phyloP scores from a whole-genome alignment of 1,140 invertebrate genomes.

The Gerris buenoi region DNA sequence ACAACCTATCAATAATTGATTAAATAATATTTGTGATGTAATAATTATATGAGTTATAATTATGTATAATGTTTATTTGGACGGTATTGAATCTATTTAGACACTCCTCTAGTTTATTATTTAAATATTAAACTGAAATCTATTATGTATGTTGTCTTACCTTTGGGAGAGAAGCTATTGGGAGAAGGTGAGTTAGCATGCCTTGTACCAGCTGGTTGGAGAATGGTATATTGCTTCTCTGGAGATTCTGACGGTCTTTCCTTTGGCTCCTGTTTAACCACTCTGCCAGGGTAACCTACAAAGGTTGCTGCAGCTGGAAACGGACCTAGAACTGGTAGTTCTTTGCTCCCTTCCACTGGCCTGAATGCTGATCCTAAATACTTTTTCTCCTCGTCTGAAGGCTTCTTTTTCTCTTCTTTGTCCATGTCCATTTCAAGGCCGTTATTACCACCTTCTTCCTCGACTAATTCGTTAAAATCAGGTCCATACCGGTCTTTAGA shows the following conservation, averaged over 20 bases:
- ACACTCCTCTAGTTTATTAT: too few species aligned
- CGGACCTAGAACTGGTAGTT: conserved; percentile 34
- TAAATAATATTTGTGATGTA: too few species aligned
- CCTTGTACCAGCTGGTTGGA: conserved; percentile 58
- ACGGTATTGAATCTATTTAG: too few species aligned
- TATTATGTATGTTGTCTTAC: too few species aligned
- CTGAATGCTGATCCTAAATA: conserved; percentile 48
- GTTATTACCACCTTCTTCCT: conserved; percentile 58
- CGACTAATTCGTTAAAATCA: conserved; percentile 58
- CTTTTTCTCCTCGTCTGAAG: conserved; percentile 26
- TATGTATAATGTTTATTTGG: too few species aligned
- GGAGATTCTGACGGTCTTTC: conserved; percentile 30
- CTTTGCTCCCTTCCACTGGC: conserved; percentile 32
- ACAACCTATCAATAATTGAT: too few species aligned
- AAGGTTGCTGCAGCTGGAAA: conserved; percentile 46
- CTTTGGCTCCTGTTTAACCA: conserved; percentile 25
- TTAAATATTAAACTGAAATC: too few species aligned
- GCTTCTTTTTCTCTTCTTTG: conserved; percentile 30
- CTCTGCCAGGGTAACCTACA: conserved; percentile 40
- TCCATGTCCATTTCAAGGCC: conserved; percentile 54
- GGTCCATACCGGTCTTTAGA: conserved; percentile 41
- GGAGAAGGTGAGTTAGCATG: conserved; percentile 33
- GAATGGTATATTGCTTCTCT: conserved; percentile 63
- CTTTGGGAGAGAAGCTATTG: not conserved
- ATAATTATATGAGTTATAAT: too few species aligned